phyloP scores from a whole-genome alignment of 2,113 vertebrate species.

The Dipodomys stephensi region DNA sequence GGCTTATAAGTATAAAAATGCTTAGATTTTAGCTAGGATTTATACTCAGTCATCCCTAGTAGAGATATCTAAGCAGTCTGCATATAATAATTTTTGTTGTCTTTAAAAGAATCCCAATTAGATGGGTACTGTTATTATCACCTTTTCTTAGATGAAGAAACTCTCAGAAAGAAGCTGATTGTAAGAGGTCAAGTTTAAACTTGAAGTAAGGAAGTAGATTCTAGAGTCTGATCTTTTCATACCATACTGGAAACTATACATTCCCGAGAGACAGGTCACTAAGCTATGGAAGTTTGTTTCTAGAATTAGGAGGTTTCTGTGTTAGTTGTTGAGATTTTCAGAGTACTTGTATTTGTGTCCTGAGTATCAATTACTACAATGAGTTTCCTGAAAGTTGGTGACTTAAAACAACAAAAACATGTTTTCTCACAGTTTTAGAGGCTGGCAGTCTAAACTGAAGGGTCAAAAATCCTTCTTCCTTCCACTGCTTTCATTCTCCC shows the following conservation, averaged over 20 bases:
- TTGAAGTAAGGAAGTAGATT: background rate
- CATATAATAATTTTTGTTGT: background rate
- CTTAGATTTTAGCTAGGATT: background rate
- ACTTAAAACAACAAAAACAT: background rate
- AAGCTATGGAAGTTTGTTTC: background rate
- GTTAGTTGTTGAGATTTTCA: background rate
- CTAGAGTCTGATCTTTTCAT: background rate
- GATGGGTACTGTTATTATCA: background rate
- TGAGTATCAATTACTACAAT: background rate
- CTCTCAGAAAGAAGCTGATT: background rate
- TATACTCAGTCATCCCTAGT: background rate
- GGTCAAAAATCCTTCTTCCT: too few relatives aligned
- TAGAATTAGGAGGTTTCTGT: constrained; percentile 20
- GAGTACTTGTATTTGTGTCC: background rate
- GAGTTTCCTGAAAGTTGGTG: background rate
- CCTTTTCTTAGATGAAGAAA: background rate
- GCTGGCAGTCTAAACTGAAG: background rate
- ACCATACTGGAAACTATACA: background rate
- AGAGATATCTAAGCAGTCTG: background rate
- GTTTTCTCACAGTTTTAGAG: background rate
- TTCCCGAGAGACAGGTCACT: background rate
- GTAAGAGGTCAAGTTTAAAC: background rate
- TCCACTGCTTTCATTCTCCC: too few relatives aligned
- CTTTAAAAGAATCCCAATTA: background rate
- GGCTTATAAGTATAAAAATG: background rate